Conservation (phyloP, 1,140 invertebrate genomes). For the Chionoecetes opilio region DNA sequence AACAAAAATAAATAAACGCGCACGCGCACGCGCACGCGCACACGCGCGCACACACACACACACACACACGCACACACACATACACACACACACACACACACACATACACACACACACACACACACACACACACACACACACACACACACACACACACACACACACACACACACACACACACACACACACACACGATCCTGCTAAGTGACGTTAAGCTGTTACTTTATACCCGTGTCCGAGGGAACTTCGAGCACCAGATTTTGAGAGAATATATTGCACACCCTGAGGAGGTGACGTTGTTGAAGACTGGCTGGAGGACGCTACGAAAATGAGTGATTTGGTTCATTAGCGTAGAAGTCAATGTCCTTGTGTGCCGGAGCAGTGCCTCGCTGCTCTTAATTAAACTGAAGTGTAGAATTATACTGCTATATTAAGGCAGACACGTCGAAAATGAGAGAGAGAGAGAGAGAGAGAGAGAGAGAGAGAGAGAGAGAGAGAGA, state of each 20-base stretch:
- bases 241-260: no score
- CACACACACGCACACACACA: conserved; percentile 30
- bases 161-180: no score
- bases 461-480: conserved; percentile 38
- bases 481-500: conserved; percentile 45
- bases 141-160: conserved; percentile 33
- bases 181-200: no score
- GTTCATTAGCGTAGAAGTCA: background rate
- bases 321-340: background rate
- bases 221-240: no score
- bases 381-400: background rate
- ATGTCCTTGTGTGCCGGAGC: background rate
- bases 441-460: background rate
- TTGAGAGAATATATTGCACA: no score
- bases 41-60: background rate
- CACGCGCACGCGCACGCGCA: background rate
- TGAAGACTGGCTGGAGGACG: no score
- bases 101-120: conserved; percentile 37
- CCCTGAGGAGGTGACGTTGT: no score
- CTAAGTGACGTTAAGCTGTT: no score
- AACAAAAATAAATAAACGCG: no score
- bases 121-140: background rate
- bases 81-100: conserved; percentile 13
- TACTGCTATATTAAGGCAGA: background rate
- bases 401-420: conserved; percentile 3